Base-by-base conservation (phyloP, 2,888 invertebrate genomes). In the Phania funesta region DNA sequence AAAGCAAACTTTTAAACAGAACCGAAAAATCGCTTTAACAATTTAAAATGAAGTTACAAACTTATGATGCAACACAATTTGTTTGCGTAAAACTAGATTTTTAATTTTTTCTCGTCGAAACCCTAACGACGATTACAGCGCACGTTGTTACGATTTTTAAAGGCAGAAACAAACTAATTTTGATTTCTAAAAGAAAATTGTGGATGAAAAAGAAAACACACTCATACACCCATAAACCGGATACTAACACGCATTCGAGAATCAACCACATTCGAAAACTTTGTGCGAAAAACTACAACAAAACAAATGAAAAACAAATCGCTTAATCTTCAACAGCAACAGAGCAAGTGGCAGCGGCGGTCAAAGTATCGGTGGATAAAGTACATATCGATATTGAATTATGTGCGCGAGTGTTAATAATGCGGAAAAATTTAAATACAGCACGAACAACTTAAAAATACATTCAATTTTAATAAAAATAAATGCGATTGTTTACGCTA, bases 81-180 rank as follows among this genome's bases (percentile, higher is more conserved):
- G 11, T 38, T 38, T 38, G 3, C 26, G n/a, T 26, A 26, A 6
- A 56, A 26, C 24, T 44, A n/a, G n/a, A n/a, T n/a, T 46, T 58
- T n/a, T 46, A 35, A 22, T 58, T 50, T 13, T 20, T 5, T 56
- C 1, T 54, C 29, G 3, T 35, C 24, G 9, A 13, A 44, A 48
- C 20, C 11, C 38, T 16, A 56, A 32, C 4, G 9, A 26, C 48
- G 48, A 52, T 26, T 20, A 58, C 11, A 58, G 46, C 54, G 24
- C 56, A 73, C 64, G 58, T 52, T 82, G 82, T 48, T 74, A 78
- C 65, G 74, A 82, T 75, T 75, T 78, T 82, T 78, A 71, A 58
- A 82, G 74, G 52, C 64, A 70, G 71, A 75, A 65, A 70, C 52
- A 29, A 70, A 82, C 78, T 82, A 70, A 78, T 54, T 74, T 35